phyloP scores from a whole-genome alignment of 2,888 invertebrate species.

The Pseudoips prasinana region DNA sequence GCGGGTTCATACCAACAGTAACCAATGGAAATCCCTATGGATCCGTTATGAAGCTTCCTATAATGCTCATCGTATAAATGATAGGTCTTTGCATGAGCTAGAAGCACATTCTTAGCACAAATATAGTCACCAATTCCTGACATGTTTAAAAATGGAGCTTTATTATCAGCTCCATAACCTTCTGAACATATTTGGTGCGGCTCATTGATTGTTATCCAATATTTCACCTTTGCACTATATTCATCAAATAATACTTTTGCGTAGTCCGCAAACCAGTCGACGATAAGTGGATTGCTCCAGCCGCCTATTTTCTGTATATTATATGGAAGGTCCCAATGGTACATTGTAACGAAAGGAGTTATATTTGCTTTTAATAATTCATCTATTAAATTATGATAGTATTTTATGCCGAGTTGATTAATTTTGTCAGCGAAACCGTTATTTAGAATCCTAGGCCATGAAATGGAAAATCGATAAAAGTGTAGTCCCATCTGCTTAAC shows the following conservation, averaged over 20 bases:
- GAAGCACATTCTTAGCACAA: conserved; percentile 76
- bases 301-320: conserved; percentile 81
- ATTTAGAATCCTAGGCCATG: conserved; percentile 86
- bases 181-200: conserved; percentile 64
- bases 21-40: conserved; percentile 56
- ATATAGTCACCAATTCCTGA: conserved; percentile 74
- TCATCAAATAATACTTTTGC: conserved; percentile 73
- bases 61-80: conserved; percentile 57
- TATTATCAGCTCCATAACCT: conserved; percentile 53
- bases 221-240: conserved; percentile 72
- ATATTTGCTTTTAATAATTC: conserved; percentile 79
- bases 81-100: conserved; percentile 79
- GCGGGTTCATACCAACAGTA: conserved; percentile 76
- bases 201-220: conserved; percentile 83
- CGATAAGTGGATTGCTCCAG: conserved; percentile 79
- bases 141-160: conserved; percentile 59
- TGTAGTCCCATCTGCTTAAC: conserved; percentile 67
- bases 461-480: conserved; percentile 82
- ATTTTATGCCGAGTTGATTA: conserved; percentile 82
- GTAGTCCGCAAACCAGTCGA: conserved; percentile 80
- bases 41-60: conserved; percentile 44
- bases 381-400: conserved; percentile 84
- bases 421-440: conserved; percentile 73
- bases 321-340: conserved; percentile 84
- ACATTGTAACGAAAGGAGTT: conserved; percentile 81